These are phyloP conservation scores for Minunthozetes semirufus DNA, from an alignment of 2,888 invertebrate species.

Conservation along the genomic window DNA sequence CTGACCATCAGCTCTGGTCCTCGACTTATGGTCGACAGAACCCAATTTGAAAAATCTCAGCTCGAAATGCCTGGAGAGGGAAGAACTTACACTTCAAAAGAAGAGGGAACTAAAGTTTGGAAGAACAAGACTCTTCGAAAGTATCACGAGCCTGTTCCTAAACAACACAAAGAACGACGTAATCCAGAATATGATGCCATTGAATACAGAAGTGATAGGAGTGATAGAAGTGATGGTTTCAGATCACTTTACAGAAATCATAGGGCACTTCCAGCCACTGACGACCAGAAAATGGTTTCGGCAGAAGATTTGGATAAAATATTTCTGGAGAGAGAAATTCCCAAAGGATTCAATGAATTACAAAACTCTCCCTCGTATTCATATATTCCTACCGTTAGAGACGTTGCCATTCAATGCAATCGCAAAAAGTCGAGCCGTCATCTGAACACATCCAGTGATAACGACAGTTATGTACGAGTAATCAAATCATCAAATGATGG, in stretches of 20 bases:
- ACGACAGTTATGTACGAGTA: constrained; percentile 12
- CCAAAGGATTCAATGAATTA: not conserved
- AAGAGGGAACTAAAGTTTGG: constrained; percentile 33
- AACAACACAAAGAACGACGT: not conserved
- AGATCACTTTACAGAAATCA: not conserved
- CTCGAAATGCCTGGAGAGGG: constrained; percentile 34
- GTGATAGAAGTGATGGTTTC: not conserved
- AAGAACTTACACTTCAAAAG: not conserved
- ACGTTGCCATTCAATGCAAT: constrained; percentile 34
- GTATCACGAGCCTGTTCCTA: constrained; percentile 22
- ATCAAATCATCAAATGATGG: constrained; percentile 41
- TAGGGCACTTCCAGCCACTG: not conserved
- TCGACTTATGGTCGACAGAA: not conserved
- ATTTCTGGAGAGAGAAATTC: constrained; percentile 20
- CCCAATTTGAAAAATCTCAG: not conserved
- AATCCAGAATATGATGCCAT: not conserved
- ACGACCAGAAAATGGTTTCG: constrained; percentile 8
- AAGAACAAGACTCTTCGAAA: constrained; percentile 26
- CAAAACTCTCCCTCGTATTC: not conserved
- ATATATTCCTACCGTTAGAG: constrained; percentile 22
- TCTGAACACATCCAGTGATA: constrained; percentile 17
- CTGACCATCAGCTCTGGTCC: constrained; percentile 1
- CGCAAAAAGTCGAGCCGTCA: constrained; percentile 33
- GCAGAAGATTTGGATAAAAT: constrained; percentile 32
- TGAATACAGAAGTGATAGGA: not conserved